Conservation (phyloP, 1,140 invertebrate genomes). For the Eriocheir sinensis region DNA sequence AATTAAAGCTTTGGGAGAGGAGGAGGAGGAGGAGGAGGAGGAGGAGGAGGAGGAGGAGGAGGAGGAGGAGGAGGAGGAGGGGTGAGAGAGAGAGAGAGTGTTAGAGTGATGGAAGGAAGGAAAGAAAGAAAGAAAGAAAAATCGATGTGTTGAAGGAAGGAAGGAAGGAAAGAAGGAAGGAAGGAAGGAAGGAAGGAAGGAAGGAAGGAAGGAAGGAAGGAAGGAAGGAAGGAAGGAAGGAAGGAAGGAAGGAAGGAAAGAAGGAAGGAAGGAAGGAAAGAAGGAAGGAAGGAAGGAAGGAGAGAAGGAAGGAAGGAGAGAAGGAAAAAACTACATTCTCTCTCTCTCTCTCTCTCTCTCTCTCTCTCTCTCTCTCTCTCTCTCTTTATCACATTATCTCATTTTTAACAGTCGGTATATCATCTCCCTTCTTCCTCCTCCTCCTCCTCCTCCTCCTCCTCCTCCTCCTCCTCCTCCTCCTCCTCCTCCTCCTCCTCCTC, state of each 20-base stretch:
- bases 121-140: neutral
- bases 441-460: slow-evolving; percentile 14
- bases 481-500: neutral
- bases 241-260: neutral
- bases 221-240: neutral
- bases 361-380: too few relatives aligned
- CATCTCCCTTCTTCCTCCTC: neutral
- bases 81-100: neutral
- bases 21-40: neutral
- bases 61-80: neutral
- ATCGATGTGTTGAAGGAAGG: too few relatives aligned
- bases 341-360: too few relatives aligned
- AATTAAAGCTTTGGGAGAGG: too few relatives aligned
- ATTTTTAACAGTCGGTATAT: neutral
- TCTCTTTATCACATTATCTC: too few relatives aligned
- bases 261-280: neutral
- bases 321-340: neutral
- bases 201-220: neutral
- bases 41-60: neutral
- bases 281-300: slow-evolving; percentile 13
- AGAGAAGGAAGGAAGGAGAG: slow-evolving; percentile 11
- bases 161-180: neutral
- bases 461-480: neutral
- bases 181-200: neutral
- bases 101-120: neutral